A percentile compares a stretch with the other conserved stretches of the same genome.
These are phyloP conservation scores for Drosophila kurseongensis DNA, from an alignment of 1,140 invertebrate species.

Conservation along the genomic window DNA sequence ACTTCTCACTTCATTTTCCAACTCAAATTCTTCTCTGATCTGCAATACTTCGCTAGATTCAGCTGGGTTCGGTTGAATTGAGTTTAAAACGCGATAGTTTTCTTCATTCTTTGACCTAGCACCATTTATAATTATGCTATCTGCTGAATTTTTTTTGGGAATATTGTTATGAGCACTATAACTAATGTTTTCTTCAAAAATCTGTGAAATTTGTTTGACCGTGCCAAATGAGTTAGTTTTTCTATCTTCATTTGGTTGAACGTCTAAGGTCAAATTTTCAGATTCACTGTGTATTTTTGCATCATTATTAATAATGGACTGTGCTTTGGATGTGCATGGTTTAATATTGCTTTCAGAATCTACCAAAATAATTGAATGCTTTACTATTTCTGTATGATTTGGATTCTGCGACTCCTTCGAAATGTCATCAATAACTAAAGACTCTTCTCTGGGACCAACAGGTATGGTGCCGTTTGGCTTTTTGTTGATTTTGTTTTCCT, in stretches of 20 bases:
- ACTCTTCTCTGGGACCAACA: neutral
- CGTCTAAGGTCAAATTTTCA: neutral
- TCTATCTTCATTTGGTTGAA: constrained; percentile 4
- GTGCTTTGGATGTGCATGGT: neutral
- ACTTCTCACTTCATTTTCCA: constrained; percentile 13
- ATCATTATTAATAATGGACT: neutral
- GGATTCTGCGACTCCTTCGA: neutral
- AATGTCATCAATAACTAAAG: constrained; percentile 7
- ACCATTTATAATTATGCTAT: neutral
- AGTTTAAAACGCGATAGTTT: neutral
- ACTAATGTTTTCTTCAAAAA: constrained; percentile 39
- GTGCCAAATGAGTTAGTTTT: constrained; percentile 40
- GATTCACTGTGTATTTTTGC: neutral
- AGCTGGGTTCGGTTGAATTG: neutral
- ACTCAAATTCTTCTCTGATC: constrained; percentile 27
- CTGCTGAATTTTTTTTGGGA: constrained; percentile 7
- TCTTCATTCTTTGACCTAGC: constrained; percentile 10
- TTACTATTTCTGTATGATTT: neutral
- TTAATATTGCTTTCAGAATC: neutral
- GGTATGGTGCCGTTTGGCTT: neutral
- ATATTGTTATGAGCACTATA: constrained; percentile 2
- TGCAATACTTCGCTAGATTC: constrained; percentile 13
- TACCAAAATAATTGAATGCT: neutral
- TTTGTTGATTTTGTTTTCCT: constrained; percentile 9
- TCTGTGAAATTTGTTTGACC: constrained; percentile 38